Conservation (phyloP, 2,797 vertebrate species). For the Fringilla coelebs region DNA sequence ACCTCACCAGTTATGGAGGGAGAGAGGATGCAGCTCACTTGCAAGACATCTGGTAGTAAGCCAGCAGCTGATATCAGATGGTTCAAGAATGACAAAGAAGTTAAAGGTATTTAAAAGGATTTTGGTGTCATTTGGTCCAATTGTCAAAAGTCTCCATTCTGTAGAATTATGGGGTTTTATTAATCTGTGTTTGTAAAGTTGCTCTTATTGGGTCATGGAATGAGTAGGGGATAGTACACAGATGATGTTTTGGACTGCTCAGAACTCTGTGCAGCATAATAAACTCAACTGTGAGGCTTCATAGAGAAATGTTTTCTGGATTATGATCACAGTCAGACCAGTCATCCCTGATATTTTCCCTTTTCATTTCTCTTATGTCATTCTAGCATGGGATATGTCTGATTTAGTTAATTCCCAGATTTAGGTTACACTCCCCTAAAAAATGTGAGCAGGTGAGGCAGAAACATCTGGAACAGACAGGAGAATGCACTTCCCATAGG, state of each 20-base stretch:
- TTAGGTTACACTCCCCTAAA: neutral
- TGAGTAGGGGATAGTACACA: neutral
- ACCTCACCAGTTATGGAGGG: slow-evolving; percentile 93
- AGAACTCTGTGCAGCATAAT: neutral
- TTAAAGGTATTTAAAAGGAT: slow-evolving; percentile 85
- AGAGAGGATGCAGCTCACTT: slow-evolving; percentile 91
- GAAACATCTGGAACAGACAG: neutral
- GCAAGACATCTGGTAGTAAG: slow-evolving; percentile 93
- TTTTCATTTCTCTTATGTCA: neutral
- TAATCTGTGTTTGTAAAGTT: neutral
- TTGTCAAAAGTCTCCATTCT: neutral
- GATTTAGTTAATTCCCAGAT: neutral
- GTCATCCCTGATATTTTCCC: neutral
- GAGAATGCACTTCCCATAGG: neutral
- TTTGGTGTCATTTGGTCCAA: neutral
- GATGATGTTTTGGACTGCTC: neutral
- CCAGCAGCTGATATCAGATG: slow-evolving; percentile 94
- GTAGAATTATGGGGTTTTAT: neutral
- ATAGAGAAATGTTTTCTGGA: neutral
- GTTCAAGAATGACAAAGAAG: slow-evolving; percentile 96
- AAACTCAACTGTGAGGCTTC: neutral
- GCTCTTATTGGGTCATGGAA: neutral
- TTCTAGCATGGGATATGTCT: neutral
- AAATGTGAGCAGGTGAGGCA: neutral
- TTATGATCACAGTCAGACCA: neutral